A percentile compares a stretch with the other conserved stretches of the same genome.
Conservation (phyloP, 2,888 invertebrate genomes). For the Aspidiotus rigidus region DNA sequence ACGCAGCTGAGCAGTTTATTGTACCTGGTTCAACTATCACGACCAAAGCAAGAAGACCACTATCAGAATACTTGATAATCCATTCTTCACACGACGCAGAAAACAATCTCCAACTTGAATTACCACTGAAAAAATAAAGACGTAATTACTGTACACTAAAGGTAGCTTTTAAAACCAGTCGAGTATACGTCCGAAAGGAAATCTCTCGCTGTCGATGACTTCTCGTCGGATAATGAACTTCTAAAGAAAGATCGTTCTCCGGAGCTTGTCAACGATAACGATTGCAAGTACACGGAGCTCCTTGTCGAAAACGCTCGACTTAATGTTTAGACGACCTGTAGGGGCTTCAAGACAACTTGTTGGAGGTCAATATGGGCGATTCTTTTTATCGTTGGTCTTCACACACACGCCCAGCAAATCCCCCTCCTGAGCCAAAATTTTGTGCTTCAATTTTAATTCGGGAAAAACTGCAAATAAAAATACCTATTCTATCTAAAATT, state of each 20-base stretch:
- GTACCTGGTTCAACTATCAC: not conserved
- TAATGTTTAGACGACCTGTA: not conserved
- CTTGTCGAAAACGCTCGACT: not conserved
- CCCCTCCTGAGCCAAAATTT: too few relatives aligned
- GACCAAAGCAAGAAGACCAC: not conserved
- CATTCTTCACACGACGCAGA: not conserved
- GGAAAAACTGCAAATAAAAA: too few relatives aligned
- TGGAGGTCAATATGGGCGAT: conserved; percentile 1
- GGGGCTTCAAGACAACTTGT: not conserved
- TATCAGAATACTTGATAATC: not conserved
- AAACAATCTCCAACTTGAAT: not conserved
- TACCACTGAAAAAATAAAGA: not conserved
- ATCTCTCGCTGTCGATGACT: too few relatives aligned
- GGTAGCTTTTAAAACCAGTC: too few relatives aligned
- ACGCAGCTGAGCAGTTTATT: not conserved
- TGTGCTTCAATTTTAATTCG: too few relatives aligned
- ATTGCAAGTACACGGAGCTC: not conserved
- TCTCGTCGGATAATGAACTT: not conserved
- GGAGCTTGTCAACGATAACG: not conserved
- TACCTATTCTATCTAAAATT: too few relatives aligned
- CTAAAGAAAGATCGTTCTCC: not conserved
- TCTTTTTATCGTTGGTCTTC: not conserved
- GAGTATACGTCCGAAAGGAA: too few relatives aligned
- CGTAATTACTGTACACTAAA: not conserved
- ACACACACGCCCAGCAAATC: not conserved